Base-by-base conservation (phyloP, 2,797 vertebrate genomes). In the Ctenosaura bakeri region DNA sequence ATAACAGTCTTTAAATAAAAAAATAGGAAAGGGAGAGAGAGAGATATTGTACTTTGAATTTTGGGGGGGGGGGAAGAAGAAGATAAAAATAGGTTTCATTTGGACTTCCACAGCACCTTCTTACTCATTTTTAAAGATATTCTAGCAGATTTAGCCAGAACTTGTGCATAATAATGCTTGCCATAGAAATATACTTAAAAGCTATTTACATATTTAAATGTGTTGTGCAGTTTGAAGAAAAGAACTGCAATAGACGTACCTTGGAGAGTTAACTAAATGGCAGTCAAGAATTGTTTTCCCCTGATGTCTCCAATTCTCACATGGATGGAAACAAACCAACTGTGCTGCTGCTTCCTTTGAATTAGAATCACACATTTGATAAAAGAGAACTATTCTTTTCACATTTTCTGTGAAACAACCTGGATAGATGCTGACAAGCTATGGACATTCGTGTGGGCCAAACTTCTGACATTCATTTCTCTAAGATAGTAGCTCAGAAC, bases 381-480 rank as follows among this genome's bases (percentile, higher is more conserved):
- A 91, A 62, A 88, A 86, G 54, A 91, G 90, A 95, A 26, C 64
- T 87, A 46, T 92, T 95, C 26, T 52, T 89, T 92, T 77, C 7
- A 94, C 73, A 83, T 91, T 91, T 93, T 89, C 88, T 94, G 83
- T 87, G 85, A 94, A 93, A 77, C 71, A 88, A 93, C 89, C 90
- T 95, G 93, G 59, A 78, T 89, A 95, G 77, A 94, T 46, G 73
- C 66, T 91, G 92, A 93, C 88, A 95, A 95, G 88, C 56, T 83
- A 94, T 84, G 35, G 42, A 52, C 92, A 71, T 86, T 24, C 84
- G 66, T 76, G 42, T 62, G 29, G 86, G 90, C 90, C 93, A 97
- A 95, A 95, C 94, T 95, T 94, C 88, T 96, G 95, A 94, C 94
- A 95, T 94, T 95, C 88, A 94, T 92, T 96, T 97, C 71, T 71